Percentiles rank a stretch among this genome's conserved stretches.
Conservation (phyloP, 2,113 vertebrate species). For the Catharus fuscescens region DNA sequence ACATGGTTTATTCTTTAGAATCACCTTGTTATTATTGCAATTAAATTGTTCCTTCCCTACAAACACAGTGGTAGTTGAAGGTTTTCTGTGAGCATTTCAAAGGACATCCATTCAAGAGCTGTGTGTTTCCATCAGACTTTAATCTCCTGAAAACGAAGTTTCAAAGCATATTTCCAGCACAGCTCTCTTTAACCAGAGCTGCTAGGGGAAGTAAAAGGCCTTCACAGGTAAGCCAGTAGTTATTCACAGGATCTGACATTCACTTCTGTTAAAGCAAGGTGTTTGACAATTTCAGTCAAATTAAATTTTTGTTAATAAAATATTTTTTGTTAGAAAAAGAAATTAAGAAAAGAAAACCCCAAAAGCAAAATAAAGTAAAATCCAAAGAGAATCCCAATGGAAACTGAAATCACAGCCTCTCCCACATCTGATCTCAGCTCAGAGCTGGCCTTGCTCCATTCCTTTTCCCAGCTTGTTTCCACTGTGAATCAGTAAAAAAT, state of each 20-base stretch:
- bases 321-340: neutral
- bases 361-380: neutral
- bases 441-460: neutral
- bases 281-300: neutral
- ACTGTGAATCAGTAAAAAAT: neutral
- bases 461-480: neutral
- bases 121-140: neutral
- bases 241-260: neutral
- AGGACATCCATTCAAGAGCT: neutral
- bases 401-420: neutral
- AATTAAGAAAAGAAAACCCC: neutral
- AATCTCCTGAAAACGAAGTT: constrained; percentile 18
- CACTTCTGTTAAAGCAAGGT: neutral
- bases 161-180: neutral
- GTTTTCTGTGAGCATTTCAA: neutral
- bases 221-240: neutral
- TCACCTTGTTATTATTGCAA: constrained; percentile 23
- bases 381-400: neutral
- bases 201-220: neutral
- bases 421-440: neutral
- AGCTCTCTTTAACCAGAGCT: neutral
- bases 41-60: constrained; percentile 35
- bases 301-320: neutral
- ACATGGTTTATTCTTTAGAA: constrained; percentile 14
- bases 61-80: neutral